Evolutionary conservation across 2,888 invertebrate species (phyloP), one percentile per base, ranked within the genome.

Genomic region (Brenthis ino): DNA sequence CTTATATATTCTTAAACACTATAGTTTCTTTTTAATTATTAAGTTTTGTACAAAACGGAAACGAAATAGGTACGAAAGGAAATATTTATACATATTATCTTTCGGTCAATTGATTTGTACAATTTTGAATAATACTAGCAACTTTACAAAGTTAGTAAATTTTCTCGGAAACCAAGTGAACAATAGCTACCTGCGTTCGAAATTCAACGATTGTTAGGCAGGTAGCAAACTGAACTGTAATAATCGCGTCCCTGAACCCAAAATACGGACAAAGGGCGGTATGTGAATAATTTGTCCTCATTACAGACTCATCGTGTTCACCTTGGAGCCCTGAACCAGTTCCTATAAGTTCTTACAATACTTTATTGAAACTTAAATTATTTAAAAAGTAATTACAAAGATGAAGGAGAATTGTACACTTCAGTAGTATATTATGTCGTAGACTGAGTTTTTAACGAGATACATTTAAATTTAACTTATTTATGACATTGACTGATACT

Each of bases 261-360:
- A 81, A 82, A 85, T 80, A 82, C 85, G 85, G 87, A 89, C 89
- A 88, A 88, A 90, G 86, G 86, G 83, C 80, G 85, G 87, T 82
- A 89, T 88, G 86, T 86, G 86, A 88, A 89, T 87, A 87, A 87
- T 88, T 86, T 84, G 86, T 88, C 80, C 83, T 82, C 87, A 86
- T 84, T 86, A 86, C 83, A 83, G 85, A 85, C 85, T 82, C 61
- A 80, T 78, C 82, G 77, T 76, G 89, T 86, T 90, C 85, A 87
- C 90, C 89, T 92, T 90, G 90, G 80, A 75, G 81, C 80, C 79
- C 77, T 81, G 85, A 85, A 85, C 88, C 84, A 82, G 88, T 88
- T 87, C 81, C 84, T 82, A 80, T 81, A 84, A 85, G 84, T 83
- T 78, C 83, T 82, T 80, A 80, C 50, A 57, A 53, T 64, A 53